Percentiles rank a stretch among this genome's conserved stretches.
phyloP scores from a whole-genome alignment of 2,888 invertebrate species.

The Melieria crassipennis region DNA sequence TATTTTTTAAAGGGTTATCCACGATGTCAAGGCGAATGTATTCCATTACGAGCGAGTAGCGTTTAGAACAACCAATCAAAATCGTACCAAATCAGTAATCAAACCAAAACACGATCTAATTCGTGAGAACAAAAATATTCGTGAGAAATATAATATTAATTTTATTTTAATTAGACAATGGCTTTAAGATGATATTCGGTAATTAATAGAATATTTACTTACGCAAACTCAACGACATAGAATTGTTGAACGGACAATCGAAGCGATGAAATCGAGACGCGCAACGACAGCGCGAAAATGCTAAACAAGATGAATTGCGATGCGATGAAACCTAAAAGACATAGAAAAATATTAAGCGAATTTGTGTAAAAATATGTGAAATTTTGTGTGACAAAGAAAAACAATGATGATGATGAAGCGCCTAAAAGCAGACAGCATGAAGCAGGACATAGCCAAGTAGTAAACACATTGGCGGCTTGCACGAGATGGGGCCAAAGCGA shows the following conservation, averaged over 20 bases:
- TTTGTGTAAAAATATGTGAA: constrained; percentile 18
- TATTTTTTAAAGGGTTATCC: constrained; percentile 65
- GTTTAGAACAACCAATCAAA: constrained; percentile 24
- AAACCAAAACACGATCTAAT: constrained; percentile 20
- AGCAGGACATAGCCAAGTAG: too few species aligned
- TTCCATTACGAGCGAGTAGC: constrained; percentile 70
- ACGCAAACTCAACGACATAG: not conserved
- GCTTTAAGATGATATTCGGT: not conserved
- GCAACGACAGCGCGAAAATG: too few species aligned
- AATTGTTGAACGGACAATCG: not conserved
- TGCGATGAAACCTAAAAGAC: constrained; percentile 52
- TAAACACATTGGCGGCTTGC: too few species aligned
- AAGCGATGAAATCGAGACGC: not conserved
- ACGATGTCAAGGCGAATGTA: constrained; percentile 71
- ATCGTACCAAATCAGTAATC: constrained; percentile 24
- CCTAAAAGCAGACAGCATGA: too few species aligned
- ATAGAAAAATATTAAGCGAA: constrained; percentile 56
- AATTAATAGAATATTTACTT: constrained; percentile 1
- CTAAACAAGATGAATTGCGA: constrained; percentile 21
- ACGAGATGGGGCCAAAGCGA: too few species aligned
- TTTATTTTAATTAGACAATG: constrained; percentile 5
- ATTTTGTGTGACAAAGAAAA: constrained; percentile 20
- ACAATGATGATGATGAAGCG: not conserved
- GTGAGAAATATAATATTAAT: constrained; percentile 13
- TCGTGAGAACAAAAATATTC: constrained; percentile 17